These are phyloP conservation scores for Hycleus phaleratus DNA, from an alignment of 1,140 invertebrate genomes.

Conservation along the genomic window DNA sequence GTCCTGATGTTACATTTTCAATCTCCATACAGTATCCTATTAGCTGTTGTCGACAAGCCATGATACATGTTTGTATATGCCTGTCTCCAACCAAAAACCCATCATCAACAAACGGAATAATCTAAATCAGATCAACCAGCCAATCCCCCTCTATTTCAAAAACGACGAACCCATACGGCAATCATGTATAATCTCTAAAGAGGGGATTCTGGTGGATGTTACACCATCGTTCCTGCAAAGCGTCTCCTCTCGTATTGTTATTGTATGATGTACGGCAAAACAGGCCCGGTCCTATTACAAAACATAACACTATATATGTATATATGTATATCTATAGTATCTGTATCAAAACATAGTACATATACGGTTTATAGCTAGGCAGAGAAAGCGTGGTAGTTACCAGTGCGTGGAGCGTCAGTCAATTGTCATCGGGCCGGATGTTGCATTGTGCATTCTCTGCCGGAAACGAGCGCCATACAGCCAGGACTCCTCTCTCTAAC, in stretches of 20 bases:
- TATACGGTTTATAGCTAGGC: neutral
- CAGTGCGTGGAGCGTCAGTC: slow-evolving; percentile 38
- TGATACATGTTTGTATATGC: no score
- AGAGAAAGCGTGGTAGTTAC: slow-evolving; percentile 19
- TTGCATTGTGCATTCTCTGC: slow-evolving; percentile 39
- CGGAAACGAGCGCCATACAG: slow-evolving; percentile 39
- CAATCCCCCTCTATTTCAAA: no score
- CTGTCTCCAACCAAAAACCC: no score
- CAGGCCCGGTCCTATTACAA: slow-evolving; percentile 9
- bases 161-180: slow-evolving; percentile 16
- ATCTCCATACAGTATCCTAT: no score
- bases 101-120: slow-evolving; percentile 1
- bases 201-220: slow-evolving; percentile 2
- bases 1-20: no score
- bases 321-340: neutral
- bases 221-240: slow-evolving; percentile 1
- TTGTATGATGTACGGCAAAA: slow-evolving; percentile 11
- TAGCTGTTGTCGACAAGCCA: no score
- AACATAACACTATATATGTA: neutral
- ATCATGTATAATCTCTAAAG: slow-evolving; percentile 12
- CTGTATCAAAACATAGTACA: neutral
- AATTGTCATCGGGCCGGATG: slow-evolving; percentile 39
- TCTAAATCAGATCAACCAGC: slow-evolving; percentile 24
- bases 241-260: slow-evolving; percentile 2
- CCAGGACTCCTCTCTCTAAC: slow-evolving; percentile 4